Conservation (phyloP, 1,140 invertebrate species). For the Drosophila lowei region DNA sequence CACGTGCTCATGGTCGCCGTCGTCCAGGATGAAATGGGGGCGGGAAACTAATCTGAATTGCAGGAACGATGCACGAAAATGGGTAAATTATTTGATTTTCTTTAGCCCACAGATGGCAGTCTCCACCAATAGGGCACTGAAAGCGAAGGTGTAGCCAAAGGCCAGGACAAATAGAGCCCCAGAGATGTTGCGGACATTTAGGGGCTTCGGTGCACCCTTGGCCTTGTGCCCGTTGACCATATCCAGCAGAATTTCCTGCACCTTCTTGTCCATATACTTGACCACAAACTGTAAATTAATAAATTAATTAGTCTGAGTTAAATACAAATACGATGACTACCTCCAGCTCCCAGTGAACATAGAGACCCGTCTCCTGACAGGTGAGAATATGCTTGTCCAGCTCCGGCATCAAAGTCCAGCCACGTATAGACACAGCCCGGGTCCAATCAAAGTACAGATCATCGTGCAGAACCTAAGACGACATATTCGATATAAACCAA, state of each 20-base stretch:
- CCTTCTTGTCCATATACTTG: constrained; percentile 71
- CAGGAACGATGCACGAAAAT: constrained; percentile 30
- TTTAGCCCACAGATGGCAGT: constrained; percentile 14
- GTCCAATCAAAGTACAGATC: constrained; percentile 80
- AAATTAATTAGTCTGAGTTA: too few relatives aligned
- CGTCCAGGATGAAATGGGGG: constrained; percentile 23
- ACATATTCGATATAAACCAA: neutral
- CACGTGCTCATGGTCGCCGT: constrained; percentile 25
- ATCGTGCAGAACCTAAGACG: constrained; percentile 56
- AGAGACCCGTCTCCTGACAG: constrained; percentile 71
- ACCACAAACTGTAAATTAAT: constrained; percentile 28
- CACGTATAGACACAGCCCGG: constrained; percentile 68
- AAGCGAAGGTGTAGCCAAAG: constrained; percentile 63
- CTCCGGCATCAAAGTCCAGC: constrained; percentile 68
- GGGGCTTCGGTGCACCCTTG: constrained; percentile 60
- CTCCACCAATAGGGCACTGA: constrained; percentile 38
- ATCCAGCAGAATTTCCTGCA: constrained; percentile 60
- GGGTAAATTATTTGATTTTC: constrained; percentile 33
- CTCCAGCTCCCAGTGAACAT: constrained; percentile 71
- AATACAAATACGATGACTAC: constrained; percentile 19
- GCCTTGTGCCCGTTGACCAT: constrained; percentile 50
- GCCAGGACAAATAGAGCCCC: constrained; percentile 68
- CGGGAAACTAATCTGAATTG: neutral
- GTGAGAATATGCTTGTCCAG: constrained; percentile 65
- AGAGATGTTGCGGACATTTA: constrained; percentile 68